Base-by-base conservation (phyloP, 2,888 invertebrate species). In the Ethmia dodecea region DNA sequence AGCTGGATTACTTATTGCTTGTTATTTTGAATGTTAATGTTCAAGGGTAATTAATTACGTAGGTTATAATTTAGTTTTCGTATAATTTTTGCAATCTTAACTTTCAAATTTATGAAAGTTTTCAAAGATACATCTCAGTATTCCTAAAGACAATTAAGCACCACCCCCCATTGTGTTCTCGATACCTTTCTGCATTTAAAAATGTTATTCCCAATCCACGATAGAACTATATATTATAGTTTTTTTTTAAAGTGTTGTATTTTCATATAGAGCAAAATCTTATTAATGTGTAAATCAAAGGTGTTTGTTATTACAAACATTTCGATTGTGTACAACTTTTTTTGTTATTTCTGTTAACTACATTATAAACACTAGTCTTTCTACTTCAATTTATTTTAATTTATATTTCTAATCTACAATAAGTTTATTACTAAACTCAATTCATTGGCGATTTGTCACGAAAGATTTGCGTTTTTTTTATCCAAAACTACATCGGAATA, bases 111-210 rank as follows among this genome's bases (percentile, higher is more conserved):
- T 40, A 18, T 12, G 42, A 45, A 52, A 47, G 48, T 54, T 55
- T 44, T 56, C 52, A 60, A 61, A 61, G 52, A 59, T 60, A 58
- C 52, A 47, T 49, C 49, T 51, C 73, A 68, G 72, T 70, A 73
- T 71, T 72, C 58, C 50, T 55, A 51, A 42, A 49, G n/a, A 52
- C 46, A 37, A 26, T 12, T 11, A 10, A n/a, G 26, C 26, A 47
- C 55, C 46, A 49, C 52, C 41, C 47, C 42, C 45, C 38, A 43
- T 43, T 53, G 47, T 53, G 49, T 55, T 53, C 47, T 66, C 54
- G 49, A 60, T 49, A 48, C 51, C 48, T 16, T 29, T 16, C 16
- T 18, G 2, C 13, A 13, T 8, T 6, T 28, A 28, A 8, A 10
- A 9, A 28, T 28, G 6, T 28, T 9, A 28, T 28, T 26, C 10